Evolutionary conservation across 2,797 vertebrate species (phyloP), one percentile per base, ranked within the genome.

Genomic region (Cyclopterus lumpus): DNA sequence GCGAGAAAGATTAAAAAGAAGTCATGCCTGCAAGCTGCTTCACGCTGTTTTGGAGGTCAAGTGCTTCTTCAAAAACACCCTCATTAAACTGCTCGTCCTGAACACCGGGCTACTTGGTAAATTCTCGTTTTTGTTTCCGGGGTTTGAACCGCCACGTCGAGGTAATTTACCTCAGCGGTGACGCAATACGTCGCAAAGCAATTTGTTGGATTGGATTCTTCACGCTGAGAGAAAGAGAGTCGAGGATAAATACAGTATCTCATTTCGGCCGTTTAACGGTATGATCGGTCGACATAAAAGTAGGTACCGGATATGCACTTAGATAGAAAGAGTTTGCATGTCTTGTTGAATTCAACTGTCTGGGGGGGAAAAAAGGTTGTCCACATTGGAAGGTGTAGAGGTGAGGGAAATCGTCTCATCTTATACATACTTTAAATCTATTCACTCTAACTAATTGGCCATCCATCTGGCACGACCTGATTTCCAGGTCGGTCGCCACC

Each of bases 1-100:
- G 73, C 24, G 67, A 88, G 63, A 85, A 76, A 85, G 69, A 86
- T 83, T 0, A 71, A 89, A 55, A 83, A 73, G 71, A 83, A 82
- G 57, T 44, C 42, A 49, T 70, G 75, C 74, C 85, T 84, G 63
- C 53, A 14, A 87, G 87, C 79, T 61, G 81, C 71, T 83, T 86
- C 88, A 53, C 1, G 75, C 87, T 91, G 75, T 75, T 92, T 82
- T 85, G 72, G 81, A 92, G 88, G 89, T 91, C 86, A 91, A 67
- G 77, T 81, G 64, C 83, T 72, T 87, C 81, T 85, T 91, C 68
- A 79, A 84, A 88, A 28, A 90, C 75, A 83, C 60, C 70, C 65
- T 42, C 70, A 84, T 89, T 92, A 88, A 89, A 74, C 71, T 36
- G 22, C 58, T 60, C 69, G 64, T 24, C 36, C 69, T 80, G 81